These are phyloP conservation scores for Alfaro cultratus DNA, from an alignment of 2,797 vertebrate genomes.

Conservation along the genomic window DNA sequence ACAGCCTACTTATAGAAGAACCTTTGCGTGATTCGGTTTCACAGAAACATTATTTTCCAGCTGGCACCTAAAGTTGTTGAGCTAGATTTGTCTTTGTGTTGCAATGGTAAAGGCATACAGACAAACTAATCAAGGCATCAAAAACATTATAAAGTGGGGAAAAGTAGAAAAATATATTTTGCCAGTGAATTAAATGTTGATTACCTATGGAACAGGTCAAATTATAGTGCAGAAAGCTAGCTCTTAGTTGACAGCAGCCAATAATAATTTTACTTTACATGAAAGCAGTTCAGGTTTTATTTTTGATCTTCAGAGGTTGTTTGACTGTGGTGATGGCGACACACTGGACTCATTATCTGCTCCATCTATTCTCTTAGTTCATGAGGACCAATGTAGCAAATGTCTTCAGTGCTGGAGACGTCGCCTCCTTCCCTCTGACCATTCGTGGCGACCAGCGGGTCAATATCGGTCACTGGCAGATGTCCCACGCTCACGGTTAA, in stretches of 20 bases:
- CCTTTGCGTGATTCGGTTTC: not conserved
- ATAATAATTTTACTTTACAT: not conserved
- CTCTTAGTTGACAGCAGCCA: not conserved
- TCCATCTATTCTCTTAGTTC: conserved; percentile 69
- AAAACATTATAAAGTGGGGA: not conserved
- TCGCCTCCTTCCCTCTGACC: conserved; percentile 86
- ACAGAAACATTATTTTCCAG: not conserved
- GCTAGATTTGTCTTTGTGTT: not conserved
- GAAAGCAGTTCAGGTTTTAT: not conserved
- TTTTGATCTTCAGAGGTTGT: not conserved
- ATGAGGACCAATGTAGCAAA: conserved; percentile 86
- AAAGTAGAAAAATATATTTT: not conserved
- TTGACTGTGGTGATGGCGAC: not conserved
- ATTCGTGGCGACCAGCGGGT: conserved; percentile 73
- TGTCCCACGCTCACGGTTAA: conserved; percentile 89
- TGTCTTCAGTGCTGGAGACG: conserved; percentile 87
- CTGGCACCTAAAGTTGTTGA: not conserved
- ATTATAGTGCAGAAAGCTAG: not conserved
- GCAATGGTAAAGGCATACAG: not conserved
- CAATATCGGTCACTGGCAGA: conserved; percentile 87
- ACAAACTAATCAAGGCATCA: not conserved
- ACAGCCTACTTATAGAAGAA: not conserved
- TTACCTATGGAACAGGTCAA: not conserved
- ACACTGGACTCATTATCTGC: not conserved
- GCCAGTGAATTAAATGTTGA: not conserved